Evolutionary conservation across 2,797 vertebrate genomes (phyloP), one percentile per base, ranked within the genome.

Genomic region (Girardinus metallicus): DNA sequence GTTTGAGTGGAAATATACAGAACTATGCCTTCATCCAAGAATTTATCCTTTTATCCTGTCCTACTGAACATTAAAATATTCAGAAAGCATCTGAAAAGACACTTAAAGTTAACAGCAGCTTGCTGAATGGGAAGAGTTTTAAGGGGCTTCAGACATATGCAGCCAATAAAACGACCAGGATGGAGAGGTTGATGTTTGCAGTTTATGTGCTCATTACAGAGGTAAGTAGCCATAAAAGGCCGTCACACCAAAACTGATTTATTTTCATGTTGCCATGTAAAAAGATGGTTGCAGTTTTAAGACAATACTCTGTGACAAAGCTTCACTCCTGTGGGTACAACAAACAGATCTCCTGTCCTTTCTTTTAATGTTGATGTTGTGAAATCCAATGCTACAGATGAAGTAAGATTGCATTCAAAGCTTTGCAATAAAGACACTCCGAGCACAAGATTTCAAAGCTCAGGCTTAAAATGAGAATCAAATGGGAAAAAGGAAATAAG

Each of bases 401-500:
- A 36, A 41, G 36, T 41, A 41, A 26, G 36, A 31, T 26, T 26
- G 36, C 64, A 39, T 68, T 68, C 21, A 26, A 68, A 68, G 64
- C 64, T 68, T 41, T 23, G 9, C 36, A 11, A 68, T 47, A 12
- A 60, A 43, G 41, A 8, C 2, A 34, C 3, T 51, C 4, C 36
- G 66, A 53, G 73, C 26, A 29, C 9, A 70, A 73, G 88, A 92
- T 91, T 89, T 90, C 31, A 79, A 81, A 68, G 64, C 31, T 81
- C 15, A 18, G 78, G 80, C 60, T 92, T 85, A 89, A 84, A 80
- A 79, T 75, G 53, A 79, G 39, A 62, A 86, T 41, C 16, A 73
- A 85, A 84, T 53, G 4, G 34, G 83, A 34, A 76, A 53, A 57
- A 70, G n/a, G 16, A 11, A 66, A 39, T 21, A 21, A 10, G 76